Percentiles rank a stretch among this genome's conserved stretches.
These are phyloP conservation scores for Stigmatopora nigra DNA, from an alignment of 2,113 vertebrate genomes.

Conservation along the genomic window DNA sequence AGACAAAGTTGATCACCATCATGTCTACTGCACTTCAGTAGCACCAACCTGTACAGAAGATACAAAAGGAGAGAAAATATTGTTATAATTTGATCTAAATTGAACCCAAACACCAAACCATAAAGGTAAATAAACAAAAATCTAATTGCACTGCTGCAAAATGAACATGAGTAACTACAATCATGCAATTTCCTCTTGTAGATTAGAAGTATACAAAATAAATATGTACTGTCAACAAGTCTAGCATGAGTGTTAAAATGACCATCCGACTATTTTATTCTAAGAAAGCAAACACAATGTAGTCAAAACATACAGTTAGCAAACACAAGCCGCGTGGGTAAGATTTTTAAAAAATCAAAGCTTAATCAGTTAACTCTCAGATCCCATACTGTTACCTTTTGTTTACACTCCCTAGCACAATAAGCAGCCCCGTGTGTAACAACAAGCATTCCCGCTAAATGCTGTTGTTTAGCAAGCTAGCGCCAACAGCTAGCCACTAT, in stretches of 20 bases:
- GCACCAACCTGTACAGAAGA: slow-evolving; percentile 51
- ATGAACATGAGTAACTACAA: neutral
- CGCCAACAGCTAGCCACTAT: slow-evolving; percentile 32
- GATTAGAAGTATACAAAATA: neutral
- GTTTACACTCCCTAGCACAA: slow-evolving; percentile 22
- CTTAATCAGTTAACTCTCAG: slow-evolving; percentile 5
- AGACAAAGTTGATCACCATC: slow-evolving; percentile 48
- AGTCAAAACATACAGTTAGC: slow-evolving; percentile 62
- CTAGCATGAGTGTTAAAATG: neutral
- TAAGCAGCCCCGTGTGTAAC: slow-evolving; percentile 21
- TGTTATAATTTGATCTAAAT: neutral
- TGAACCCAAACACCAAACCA: neutral
- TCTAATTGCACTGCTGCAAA: slow-evolving; percentile 11
- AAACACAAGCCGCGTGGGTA: slow-evolving; percentile 56
- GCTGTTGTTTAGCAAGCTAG: slow-evolving; percentile 57
- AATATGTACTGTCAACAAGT: neutral
- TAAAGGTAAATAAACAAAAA: slow-evolving; percentile 30
- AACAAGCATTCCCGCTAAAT: slow-evolving; percentile 57
- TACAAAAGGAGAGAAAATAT: neutral
- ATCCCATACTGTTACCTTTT: slow-evolving; percentile 5
- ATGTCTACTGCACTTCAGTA: slow-evolving; percentile 43
- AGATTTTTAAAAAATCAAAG: slow-evolving; percentile 8
- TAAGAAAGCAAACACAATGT: slow-evolving; percentile 62
- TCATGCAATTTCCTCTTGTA: neutral
- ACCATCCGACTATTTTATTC: slow-evolving; percentile 25